Evolutionary conservation across 2,113 vertebrate genomes (phyloP), one percentile per base, ranked within the genome.

Genomic region (human): DNA sequence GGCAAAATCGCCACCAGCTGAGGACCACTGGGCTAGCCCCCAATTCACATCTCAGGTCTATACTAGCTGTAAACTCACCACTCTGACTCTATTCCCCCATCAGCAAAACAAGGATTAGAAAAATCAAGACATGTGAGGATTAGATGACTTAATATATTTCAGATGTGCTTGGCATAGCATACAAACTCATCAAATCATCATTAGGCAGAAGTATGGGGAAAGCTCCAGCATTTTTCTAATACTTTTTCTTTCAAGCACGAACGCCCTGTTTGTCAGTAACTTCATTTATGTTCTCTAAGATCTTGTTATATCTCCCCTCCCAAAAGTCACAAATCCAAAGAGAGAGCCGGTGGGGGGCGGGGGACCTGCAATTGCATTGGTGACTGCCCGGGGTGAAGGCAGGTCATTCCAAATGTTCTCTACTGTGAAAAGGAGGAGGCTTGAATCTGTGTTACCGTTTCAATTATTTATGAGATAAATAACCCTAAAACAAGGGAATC

Each of bases 361-460:
- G 52, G 52, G 2, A 55, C 48, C 50, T 55, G 6, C 22, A 43
- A 40, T 40, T n/a, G 14, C 66, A 11, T 5, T 5, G 25, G 73
- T 22, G 73, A 45, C 16, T 9, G 35, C 48, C 70, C 32, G 3
- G 23, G 25, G 80, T 12, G 32, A 66, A 50, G 75, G 23, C 23
- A 3, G 43, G 17, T 30, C 4, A 17, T 50, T 32, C 48, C 66
- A 25, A 22, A 57, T 22, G 35, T 45, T 38, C 57, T 68, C 16
- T 0, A 8, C 1, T 12, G 0, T 18, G 18, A 12, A 30, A 18
- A 57, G 6, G 8, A 70, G n/a, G 57, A 14, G 1, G 22, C 30
- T 40, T 5, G 45, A 40, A 50, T 57, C 61, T 12, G 64, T 8
- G 45, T 30, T 22, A 3, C 8, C 9, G 27, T 87, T 59, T 57